Evolutionary conservation across 1,140 invertebrate genomes (phyloP).

Genomic region (Drosophila pseudoobscura): DNA sequence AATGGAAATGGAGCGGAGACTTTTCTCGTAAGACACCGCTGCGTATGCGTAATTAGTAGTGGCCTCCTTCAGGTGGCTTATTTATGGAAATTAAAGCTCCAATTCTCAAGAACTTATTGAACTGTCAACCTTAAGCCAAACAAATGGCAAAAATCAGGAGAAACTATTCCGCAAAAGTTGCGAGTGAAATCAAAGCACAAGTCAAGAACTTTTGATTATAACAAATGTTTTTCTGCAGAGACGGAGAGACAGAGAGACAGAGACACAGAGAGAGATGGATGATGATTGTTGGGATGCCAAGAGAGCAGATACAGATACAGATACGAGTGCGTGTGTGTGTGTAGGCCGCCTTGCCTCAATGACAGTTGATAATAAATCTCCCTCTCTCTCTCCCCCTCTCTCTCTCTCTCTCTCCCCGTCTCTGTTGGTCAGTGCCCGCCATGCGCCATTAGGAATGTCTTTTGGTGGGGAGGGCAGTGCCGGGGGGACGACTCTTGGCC

Average conservation of each 20-base stretch:
- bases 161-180: conserved; percentile 72
- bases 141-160: conserved; percentile 65
- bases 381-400: background rate
- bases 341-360: conserved; percentile 30
- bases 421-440: conserved; percentile 51
- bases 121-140: conserved; percentile 80
- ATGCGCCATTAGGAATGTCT: conserved; percentile 61
- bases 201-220: conserved; percentile 77
- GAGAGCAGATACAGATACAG: background rate
- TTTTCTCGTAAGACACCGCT: conserved; percentile 54
- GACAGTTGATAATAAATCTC: conserved; percentile 77
- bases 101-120: conserved; percentile 60
- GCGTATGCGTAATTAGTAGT: conserved; percentile 79
- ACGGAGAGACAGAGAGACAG: background rate
- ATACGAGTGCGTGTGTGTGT: background rate
- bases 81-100: conserved; percentile 77
- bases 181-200: conserved; percentile 64
- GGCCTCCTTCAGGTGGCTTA: conserved; percentile 54
- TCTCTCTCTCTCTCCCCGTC: too few relatives aligned
- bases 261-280: background rate
- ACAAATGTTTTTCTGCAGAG: conserved; percentile 66
- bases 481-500: conserved; percentile 34
- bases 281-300: conserved; percentile 30
- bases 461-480: too few relatives aligned
- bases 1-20: conserved; percentile 59